phyloP scores from a whole-genome alignment of 2,888 invertebrate genomes.

The Lochmaea crataegi region DNA sequence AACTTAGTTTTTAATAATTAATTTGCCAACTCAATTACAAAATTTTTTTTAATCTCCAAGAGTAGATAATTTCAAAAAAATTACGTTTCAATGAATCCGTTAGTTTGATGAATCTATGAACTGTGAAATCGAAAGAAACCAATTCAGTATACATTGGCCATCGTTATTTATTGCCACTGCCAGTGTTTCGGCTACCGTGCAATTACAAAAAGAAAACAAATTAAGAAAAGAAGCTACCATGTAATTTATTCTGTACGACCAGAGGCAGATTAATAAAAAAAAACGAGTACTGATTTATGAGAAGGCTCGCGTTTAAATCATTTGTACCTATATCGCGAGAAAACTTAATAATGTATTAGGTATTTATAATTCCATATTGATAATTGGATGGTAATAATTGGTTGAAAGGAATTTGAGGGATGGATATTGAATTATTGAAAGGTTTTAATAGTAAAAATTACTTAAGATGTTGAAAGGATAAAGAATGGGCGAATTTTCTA shows the following conservation, averaged over 20 bases:
- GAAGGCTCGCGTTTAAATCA: background rate
- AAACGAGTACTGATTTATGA: slow-evolving; percentile 11
- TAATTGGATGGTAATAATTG: slow-evolving; percentile 5
- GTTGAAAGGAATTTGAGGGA: background rate
- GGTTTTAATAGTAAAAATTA: too few species aligned
- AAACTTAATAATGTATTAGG: slow-evolving; percentile 8
- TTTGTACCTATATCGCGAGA: background rate
- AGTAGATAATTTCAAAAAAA: background rate
- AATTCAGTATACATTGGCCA: slow-evolving; percentile 19
- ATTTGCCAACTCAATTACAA: too few species aligned
- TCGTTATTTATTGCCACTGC: slow-evolving; percentile 23
- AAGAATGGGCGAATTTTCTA: too few species aligned
- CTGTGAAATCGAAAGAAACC: slow-evolving; percentile 21
- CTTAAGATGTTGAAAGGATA: too few species aligned
- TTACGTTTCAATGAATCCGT: slow-evolving; percentile 1
- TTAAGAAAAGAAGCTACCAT: slow-evolving; percentile 11
- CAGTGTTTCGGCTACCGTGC: slow-evolving; percentile 26
- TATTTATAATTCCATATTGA: slow-evolving; percentile 1
- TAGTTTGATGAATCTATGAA: background rate
- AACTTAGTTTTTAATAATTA: too few species aligned
- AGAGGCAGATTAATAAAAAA: slow-evolving; percentile 9
- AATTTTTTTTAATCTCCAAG: too few species aligned
- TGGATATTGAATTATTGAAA: too few species aligned
- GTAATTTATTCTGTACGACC: slow-evolving; percentile 16
- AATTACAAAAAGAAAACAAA: slow-evolving; percentile 23